Evolutionary conservation across 1,140 invertebrate species (phyloP).

Genomic region (Drosophila bipectinata): DNA sequence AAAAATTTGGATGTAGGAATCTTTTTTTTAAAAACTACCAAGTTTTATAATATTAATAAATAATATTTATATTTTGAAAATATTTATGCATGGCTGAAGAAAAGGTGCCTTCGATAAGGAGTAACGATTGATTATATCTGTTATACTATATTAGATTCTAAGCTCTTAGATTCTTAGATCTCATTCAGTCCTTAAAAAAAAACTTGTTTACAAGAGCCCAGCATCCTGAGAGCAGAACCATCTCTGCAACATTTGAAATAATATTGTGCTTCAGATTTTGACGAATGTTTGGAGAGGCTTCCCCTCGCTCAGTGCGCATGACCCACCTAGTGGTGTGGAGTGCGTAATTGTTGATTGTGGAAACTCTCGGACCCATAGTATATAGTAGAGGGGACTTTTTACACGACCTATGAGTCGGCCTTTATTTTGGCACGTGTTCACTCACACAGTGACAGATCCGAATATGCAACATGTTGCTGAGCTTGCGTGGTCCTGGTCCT

Average conservation of each 20-base stretch:
- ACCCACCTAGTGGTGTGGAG: slow-evolving; percentile 32
- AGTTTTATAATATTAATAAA: no score
- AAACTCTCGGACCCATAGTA: slow-evolving; percentile 17
- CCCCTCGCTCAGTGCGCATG: slow-evolving; percentile 54
- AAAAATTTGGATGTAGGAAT: no score
- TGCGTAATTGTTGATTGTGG: slow-evolving; percentile 67
- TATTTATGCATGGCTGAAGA: no score
- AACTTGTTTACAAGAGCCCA: not conserved
- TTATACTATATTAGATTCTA: no score
- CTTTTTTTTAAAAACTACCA: no score
- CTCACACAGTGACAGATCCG: slow-evolving; percentile 15
- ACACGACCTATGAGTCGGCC: not conserved
- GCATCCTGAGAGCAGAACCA: not conserved
- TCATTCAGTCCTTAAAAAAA: not conserved
- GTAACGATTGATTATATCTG: no score
- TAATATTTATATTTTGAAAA: no score
- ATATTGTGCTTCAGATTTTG: not conserved
- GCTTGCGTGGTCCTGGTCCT: slow-evolving; percentile 36
- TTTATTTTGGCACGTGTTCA: slow-evolving; percentile 66
- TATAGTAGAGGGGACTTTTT: slow-evolving; percentile 2
- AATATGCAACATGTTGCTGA: slow-evolving; percentile 64
- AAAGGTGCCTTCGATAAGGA: no score
- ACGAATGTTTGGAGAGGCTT: slow-evolving; percentile 17
- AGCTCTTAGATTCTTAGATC: no score
- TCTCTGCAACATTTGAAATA: not conserved